Base-by-base conservation (phyloP, 2,113 vertebrate species). In the Mobula hypostoma region DNA sequence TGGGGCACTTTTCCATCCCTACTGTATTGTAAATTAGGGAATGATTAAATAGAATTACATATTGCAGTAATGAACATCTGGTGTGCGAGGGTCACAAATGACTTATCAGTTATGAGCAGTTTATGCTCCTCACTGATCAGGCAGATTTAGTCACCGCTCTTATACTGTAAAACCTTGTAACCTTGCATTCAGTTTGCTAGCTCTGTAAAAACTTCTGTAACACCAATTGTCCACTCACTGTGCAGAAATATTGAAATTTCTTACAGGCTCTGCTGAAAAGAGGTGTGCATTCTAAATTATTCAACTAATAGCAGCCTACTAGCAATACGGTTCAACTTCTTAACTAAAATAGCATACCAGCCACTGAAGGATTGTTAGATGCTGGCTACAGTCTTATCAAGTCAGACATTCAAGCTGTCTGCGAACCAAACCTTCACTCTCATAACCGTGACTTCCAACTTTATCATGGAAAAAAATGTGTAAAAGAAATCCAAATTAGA, bases 241-340 rank as follows among this genome's bases (percentile, higher is more conserved):
- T 61, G 29, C 85, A 66, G 58, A 66, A 68, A 87, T 66, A 68
- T 68, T 7, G 58, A 90, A 32, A 14, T 90, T n/a, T 32, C 6
- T 32, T 90, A 27, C 32, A 90, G 66, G 66, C 29, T 17, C 61
- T 88, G 61, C n/a, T 14, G 17, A 29, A 90, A 61, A 90, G 85
- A 90, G 85, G 61, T 17, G 7, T 66, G 61, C 85, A 68, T 5
- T 66, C 29, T 66, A 66, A 90, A 90, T 90, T 66, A 90, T 90
- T 90, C 66, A 90, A 66, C 58, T 61, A 56, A 14, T 63, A 56
- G 14, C 85, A 90, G n/a, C 61, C 32, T 90, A 8, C 0, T 29
- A 66, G 61, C 63, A 90, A 66, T 32, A 66, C 32, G 85, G 85
- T 90, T 90, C 66, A n/a, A 90, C 66, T 66, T 66, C 61, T 90